phyloP scores from a whole-genome alignment of 2,113 vertebrate genomes.

The Ia io region DNA sequence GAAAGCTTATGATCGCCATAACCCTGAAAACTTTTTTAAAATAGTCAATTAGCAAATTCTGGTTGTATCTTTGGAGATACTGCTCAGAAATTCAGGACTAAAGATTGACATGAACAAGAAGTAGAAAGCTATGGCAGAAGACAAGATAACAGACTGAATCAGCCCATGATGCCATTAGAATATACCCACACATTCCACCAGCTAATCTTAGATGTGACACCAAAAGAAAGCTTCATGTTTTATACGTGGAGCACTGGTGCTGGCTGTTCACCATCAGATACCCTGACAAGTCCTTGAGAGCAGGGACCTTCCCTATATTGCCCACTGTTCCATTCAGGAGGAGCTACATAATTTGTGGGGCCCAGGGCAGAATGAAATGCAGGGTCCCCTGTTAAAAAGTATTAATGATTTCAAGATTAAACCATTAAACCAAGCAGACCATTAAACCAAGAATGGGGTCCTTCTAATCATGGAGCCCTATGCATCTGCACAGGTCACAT shows the following conservation, averaged over 20 bases:
- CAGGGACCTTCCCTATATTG: not conserved
- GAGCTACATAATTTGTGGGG: not conserved
- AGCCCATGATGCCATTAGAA: not conserved
- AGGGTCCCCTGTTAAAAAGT: not conserved
- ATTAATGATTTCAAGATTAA: not conserved
- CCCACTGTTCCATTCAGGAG: not conserved
- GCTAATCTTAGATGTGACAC: not conserved
- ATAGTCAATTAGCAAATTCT: not conserved
- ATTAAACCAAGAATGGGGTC: not conserved
- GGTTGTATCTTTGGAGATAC: not conserved
- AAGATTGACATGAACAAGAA: not conserved
- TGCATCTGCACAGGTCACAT: not conserved
- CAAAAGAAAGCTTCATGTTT: not conserved
- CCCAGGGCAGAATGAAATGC: not conserved
- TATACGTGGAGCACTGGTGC: not conserved
- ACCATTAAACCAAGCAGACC: not conserved
- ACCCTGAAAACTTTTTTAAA: not conserved
- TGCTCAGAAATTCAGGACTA: slow-evolving; percentile 4
- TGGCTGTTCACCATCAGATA: not conserved
- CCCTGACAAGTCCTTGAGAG: not conserved
- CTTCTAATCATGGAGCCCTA: not conserved
- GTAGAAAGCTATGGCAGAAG: not conserved
- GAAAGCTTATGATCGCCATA: not conserved
- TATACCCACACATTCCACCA: not conserved
- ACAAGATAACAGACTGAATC: not conserved